A percentile compares a stretch with the other conserved stretches of the same genome.
Evolutionary conservation across 2,797 vertebrate species (phyloP).

Genomic region (Micropoecilia bifurca): DNA sequence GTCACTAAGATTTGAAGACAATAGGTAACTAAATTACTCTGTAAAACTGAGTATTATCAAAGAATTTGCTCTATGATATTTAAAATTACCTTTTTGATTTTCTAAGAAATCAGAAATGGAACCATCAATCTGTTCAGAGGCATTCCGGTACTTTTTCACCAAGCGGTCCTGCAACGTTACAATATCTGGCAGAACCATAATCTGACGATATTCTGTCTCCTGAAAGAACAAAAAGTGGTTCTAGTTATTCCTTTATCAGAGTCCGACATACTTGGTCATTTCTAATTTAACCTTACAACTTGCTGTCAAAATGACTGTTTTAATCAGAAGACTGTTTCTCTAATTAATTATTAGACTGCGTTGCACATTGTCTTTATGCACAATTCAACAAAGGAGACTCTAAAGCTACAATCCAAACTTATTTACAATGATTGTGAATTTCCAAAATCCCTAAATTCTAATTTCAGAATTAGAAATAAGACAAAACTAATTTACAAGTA

Average conservation of each 20-base stretch:
- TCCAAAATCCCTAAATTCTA: not conserved
- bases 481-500: too few relatives aligned
- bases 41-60: not conserved
- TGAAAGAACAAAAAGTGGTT: slow-evolving; percentile 46
- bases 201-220: slow-evolving; percentile 87
- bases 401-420: not conserved
- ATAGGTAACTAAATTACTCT: not conserved
- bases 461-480: not conserved
- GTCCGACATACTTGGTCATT: not conserved
- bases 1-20: not conserved
- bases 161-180: slow-evolving; percentile 84
- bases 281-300: not conserved
- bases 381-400: not conserved
- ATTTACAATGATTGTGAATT: not conserved
- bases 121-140: slow-evolving; percentile 59
- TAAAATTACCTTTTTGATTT: slow-evolving; percentile 72
- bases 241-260: not conserved
- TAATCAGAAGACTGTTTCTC: not conserved
- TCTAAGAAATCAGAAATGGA: slow-evolving; percentile 81
- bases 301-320: not conserved
- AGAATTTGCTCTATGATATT: not conserved
- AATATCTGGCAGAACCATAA: slow-evolving; percentile 87
- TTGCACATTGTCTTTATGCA: not conserved
- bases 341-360: not conserved
- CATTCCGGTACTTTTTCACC: slow-evolving; percentile 88